Evolutionary conservation across 2,888 invertebrate species (phyloP).

Genomic region (Scelioninae gen. 1): DNA sequence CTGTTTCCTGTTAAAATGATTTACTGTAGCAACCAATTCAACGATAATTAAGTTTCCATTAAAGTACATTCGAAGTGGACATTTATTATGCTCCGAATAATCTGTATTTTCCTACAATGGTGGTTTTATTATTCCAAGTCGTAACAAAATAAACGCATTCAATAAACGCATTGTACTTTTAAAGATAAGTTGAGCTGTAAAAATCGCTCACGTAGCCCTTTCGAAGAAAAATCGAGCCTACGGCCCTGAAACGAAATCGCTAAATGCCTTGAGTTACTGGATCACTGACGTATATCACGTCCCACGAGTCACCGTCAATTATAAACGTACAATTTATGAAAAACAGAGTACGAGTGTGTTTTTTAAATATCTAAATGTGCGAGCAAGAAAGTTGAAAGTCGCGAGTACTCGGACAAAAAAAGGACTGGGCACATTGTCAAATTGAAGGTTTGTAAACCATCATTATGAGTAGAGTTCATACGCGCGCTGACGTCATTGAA

Average conservation of each 20-base stretch:
- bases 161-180: constrained; percentile 26
- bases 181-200: constrained; percentile 24
- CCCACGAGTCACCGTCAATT: constrained; percentile 65
- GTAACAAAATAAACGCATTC: constrained; percentile 6
- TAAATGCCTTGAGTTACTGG: constrained; percentile 58
- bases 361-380: constrained; percentile 33
- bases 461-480: neutral
- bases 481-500: constrained; percentile 47
- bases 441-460: constrained; percentile 29
- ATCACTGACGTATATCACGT: constrained; percentile 65
- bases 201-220: constrained; percentile 33
- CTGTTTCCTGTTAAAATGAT: neutral
- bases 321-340: constrained; percentile 60
- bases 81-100: constrained; percentile 23
- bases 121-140: constrained; percentile 10
- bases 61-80: neutral
- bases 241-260: constrained; percentile 63
- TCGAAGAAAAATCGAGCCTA: constrained; percentile 41
- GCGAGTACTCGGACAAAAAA: neutral
- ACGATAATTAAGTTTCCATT: constrained; percentile 16
- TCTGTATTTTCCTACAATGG: neutral
- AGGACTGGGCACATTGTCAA: constrained; percentile 35
- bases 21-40: neutral
- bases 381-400: constrained; percentile 10
- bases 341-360: constrained; percentile 38